Percentiles rank a stretch among this genome's conserved stretches.
Conservation (phyloP, 2,113 vertebrate genomes). For the Poeciliopsis turrubarensis region DNA sequence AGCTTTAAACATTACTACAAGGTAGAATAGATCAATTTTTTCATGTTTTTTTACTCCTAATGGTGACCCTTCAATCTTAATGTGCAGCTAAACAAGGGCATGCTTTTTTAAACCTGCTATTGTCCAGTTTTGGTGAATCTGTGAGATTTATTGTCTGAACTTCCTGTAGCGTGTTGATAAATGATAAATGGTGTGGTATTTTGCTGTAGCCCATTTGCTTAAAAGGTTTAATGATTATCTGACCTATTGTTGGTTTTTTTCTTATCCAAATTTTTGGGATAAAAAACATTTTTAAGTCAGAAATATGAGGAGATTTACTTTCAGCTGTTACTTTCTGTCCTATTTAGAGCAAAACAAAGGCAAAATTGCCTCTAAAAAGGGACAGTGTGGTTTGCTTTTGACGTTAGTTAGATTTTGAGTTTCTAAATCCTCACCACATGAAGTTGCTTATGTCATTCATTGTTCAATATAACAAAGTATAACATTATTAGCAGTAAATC, state of each 20-base stretch:
- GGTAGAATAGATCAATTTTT: neutral
- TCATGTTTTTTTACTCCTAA: neutral
- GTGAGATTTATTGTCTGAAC: too few relatives aligned
- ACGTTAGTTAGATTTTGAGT: neutral
- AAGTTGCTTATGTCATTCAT: neutral
- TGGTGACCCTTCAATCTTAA: neutral
- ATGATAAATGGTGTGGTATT: too few relatives aligned
- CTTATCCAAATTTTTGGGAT: too few relatives aligned
- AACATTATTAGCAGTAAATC: neutral
- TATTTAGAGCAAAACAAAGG: too few relatives aligned
- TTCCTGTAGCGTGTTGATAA: too few relatives aligned
- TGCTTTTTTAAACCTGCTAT: neutral
- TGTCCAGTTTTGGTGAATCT: neutral
- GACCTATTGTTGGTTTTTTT: too few relatives aligned
- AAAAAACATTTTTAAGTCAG: too few relatives aligned
- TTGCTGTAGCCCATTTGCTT: too few relatives aligned
- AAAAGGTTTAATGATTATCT: too few relatives aligned
- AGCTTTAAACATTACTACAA: too few relatives aligned
- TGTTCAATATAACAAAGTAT: neutral
- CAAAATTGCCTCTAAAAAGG: neutral
- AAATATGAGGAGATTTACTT: too few relatives aligned
- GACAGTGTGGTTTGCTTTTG: neutral
- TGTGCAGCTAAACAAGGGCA: neutral
- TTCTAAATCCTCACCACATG: neutral
- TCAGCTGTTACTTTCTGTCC: too few relatives aligned